Percentiles rank a stretch among this genome's conserved stretches.
Conservation (phyloP, 2,888 invertebrate genomes). For the Xestia ashworthii region DNA sequence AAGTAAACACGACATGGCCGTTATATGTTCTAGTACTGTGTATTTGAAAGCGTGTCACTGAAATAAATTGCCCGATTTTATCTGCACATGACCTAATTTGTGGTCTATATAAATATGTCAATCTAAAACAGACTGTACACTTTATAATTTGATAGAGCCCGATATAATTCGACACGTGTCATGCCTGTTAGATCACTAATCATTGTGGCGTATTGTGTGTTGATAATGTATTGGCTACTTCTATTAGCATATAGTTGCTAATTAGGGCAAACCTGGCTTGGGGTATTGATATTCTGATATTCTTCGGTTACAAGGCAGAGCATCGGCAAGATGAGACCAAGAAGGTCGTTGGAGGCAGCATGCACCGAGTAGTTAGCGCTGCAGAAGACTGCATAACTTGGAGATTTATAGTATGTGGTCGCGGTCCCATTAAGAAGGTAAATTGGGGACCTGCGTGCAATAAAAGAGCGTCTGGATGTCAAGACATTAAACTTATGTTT, state of each 20-base stretch:
- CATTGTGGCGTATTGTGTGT: constrained; percentile 26
- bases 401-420: background rate
- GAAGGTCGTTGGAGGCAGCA: background rate
- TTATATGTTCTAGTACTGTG: background rate
- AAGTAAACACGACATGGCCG: background rate
- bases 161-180: constrained; percentile 49
- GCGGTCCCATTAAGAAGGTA: background rate
- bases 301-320: background rate
- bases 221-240: constrained; percentile 33
- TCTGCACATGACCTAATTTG: constrained; percentile 43
- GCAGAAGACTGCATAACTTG: background rate
- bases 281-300: background rate
- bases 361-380: background rate
- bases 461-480: background rate
- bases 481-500: background rate
- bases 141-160: constrained; percentile 41
- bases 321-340: background rate
- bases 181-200: constrained; percentile 29
- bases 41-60: constrained; percentile 22
- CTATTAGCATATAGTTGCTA: constrained; percentile 5
- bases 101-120: constrained; percentile 40
- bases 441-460: background rate
- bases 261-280: constrained; percentile 26
- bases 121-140: constrained; percentile 31
- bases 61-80: constrained; percentile 26